Evolutionary conservation across 2,888 invertebrate species (phyloP).

Genomic region (Drosophila buzzatii): DNA sequence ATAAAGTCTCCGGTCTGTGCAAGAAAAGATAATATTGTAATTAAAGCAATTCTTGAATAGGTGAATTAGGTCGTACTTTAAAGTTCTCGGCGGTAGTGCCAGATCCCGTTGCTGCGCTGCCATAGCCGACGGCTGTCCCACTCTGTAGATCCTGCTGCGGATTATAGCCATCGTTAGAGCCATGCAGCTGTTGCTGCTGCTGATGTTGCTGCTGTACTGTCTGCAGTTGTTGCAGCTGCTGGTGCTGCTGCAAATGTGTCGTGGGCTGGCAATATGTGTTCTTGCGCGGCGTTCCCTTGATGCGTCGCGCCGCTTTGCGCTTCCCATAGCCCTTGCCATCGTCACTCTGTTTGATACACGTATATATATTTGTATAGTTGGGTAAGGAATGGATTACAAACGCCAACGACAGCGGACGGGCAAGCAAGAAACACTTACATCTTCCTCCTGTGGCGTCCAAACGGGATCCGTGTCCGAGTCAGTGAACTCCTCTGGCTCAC

Average conservation of each 20-base stretch:
- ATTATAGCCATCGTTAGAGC: constrained; percentile 70
- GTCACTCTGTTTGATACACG: constrained; percentile 68
- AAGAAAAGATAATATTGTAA: not conserved
- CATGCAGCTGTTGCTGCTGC: constrained; percentile 55
- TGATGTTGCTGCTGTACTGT: constrained; percentile 60
- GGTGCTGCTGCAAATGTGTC: constrained; percentile 63
- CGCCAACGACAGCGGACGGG: constrained; percentile 24
- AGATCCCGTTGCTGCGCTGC: constrained; percentile 65
- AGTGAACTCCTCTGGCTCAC: constrained; percentile 87
- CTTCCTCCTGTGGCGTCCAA: constrained; percentile 90
- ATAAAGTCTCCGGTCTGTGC: constrained; percentile 94
- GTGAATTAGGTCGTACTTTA: constrained; percentile 69
- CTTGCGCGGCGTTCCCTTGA: constrained; percentile 81
- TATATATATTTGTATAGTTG: constrained; percentile 10
- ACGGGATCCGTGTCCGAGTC: constrained; percentile 91
- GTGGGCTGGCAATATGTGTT: constrained; percentile 70
- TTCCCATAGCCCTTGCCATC: constrained; percentile 79
- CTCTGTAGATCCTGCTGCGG: constrained; percentile 78
- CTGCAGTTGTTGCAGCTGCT: constrained; percentile 55
- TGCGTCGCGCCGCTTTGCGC: constrained; percentile 80
- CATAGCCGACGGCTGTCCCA: constrained; percentile 67
- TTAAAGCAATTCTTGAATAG: not conserved
- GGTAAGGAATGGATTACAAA: constrained; percentile 34
- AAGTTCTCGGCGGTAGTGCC: constrained; percentile 80
- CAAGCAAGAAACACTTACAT: constrained; percentile 78